Evolutionary conservation across 2,113 vertebrate genomes (phyloP), one percentile per base, ranked within the genome.

Genomic region (Trematocara macrostoma): DNA sequence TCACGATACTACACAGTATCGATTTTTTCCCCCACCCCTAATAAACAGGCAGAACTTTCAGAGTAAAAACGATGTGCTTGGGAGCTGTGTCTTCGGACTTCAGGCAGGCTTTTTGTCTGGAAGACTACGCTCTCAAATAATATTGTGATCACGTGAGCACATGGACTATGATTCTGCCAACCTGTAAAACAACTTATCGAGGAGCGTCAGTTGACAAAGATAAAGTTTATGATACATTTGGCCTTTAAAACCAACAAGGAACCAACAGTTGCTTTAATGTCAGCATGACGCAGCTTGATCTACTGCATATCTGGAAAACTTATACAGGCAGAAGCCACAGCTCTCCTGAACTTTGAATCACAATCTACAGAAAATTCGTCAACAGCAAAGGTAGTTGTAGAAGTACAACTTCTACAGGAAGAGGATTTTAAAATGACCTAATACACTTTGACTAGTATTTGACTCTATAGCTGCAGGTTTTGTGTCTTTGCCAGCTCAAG

Each of bases 11-110:
- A n/a, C n/a, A n/a, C n/a, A n/a, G n/a, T n/a, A n/a, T n/a, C n/a
- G n/a, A n/a, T n/a, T n/a, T n/a, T n/a, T n/a, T n/a, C n/a, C n/a
- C n/a, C n/a, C n/a, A n/a, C n/a, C n/a, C n/a, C n/a, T n/a, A n/a
- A n/a, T n/a, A n/a, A n/a, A n/a, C n/a, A n/a, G n/a, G 35, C n/a
- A 23, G 64, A 69, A 42, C 64, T 14, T 14, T 40, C 11, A 20
- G 61, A 42, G n/a, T 69, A 1, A 69, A 69, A 69, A 23, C 2
- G 61, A 67, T 0, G 18, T 64, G 31, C n/a, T 67, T 42, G n/a
- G 11, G 35, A 42, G 35, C 7, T 69, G 61, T 0, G 35, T 40
- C 61, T 69, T 40, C 4, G 0, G 35, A 12, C 18, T 69, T 23
- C n/a, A 20, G n/a, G 61, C 2, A 42, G 35, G n/a, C 7, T 42